Evolutionary conservation across 2,797 vertebrate species (phyloP), one percentile per base, ranked within the genome.

Genomic region (Gymnoscopelus microlampas): DNA sequence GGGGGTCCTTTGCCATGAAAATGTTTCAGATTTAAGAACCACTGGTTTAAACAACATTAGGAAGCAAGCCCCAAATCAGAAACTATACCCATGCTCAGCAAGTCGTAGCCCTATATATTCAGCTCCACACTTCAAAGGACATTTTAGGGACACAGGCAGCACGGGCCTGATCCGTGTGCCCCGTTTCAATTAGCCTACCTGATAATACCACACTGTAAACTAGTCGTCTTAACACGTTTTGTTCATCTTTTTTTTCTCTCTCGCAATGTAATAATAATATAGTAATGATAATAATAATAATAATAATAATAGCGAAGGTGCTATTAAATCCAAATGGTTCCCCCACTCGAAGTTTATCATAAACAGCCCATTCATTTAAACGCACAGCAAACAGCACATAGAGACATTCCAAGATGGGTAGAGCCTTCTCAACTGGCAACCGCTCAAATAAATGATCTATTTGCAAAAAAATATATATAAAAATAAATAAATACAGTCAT

Each of bases 121-220:
- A 69, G 71, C 66, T 32, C 82, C 75, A 73, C 78, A 82, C 85
- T 83, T 82, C 77, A 84, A 82, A 87, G 87, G 89, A 88, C 90
- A 76, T 90, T 87, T 86, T 82, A 78, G 85, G 26, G 15, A 19
- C 24, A 29, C 12, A 57, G 5, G 14, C 51, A 29, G 73, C 79
- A 63, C 62, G 53, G 87, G 89, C 87, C 84, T 12, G 39, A 9
- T 89, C 69, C 19, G 58, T 56, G 59, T 80, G 82, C 81, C 86
- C 81, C 86, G 83, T 65, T 84, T 83, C 68, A 75, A 59, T 66
- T 44, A n/a, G n/a, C n/a, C n/a, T n/a, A 44, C 39, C 69, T 14
- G 19, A n/a, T 60, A 0, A 59, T 61, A 19, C 70, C 85, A 82
- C 49, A 84, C 78, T 73, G 78, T 15, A 53, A 53, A 66, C 60